A percentile compares a stretch with the other conserved stretches of the same genome.
phyloP scores from a whole-genome alignment of 1,140 invertebrate species.

The Nephotettix cincticeps region DNA sequence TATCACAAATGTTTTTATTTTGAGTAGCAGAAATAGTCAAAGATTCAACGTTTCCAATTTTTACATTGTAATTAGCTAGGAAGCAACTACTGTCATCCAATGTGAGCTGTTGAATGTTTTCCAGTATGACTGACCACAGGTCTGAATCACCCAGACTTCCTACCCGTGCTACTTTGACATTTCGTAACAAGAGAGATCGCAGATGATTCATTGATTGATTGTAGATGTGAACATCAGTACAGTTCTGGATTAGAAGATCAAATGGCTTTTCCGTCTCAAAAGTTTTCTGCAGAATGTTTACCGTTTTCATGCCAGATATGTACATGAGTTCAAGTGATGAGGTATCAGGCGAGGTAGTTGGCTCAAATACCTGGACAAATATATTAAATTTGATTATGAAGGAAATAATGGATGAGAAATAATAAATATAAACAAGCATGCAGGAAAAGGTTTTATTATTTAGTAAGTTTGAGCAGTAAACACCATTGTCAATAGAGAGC shows the following conservation, averaged over 20 bases:
- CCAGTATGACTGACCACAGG: background rate
- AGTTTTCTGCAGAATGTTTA: background rate
- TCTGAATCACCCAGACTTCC: background rate
- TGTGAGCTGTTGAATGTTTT: background rate
- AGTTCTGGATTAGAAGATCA: background rate
- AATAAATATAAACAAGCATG: too few species aligned
- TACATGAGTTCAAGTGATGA: background rate
- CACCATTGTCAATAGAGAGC: too few species aligned
- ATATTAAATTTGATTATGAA: too few species aligned
- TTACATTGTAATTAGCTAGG: background rate
- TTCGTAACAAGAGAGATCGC: background rate
- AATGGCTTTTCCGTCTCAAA: background rate
- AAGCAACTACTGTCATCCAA: background rate
- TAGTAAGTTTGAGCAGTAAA: too few species aligned
- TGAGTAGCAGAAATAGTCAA: background rate
- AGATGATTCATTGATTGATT: background rate
- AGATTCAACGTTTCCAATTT: background rate
- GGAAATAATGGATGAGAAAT: too few species aligned
- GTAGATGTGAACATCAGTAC: background rate
- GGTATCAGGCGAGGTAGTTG: background rate
- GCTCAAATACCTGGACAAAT: background rate
- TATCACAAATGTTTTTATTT: background rate
- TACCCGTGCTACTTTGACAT: background rate
- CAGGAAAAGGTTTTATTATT: too few species aligned
- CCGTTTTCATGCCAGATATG: background rate